Evolutionary conservation across 2,113 vertebrate species (phyloP).

Genomic region (Octodon degus): DNA sequence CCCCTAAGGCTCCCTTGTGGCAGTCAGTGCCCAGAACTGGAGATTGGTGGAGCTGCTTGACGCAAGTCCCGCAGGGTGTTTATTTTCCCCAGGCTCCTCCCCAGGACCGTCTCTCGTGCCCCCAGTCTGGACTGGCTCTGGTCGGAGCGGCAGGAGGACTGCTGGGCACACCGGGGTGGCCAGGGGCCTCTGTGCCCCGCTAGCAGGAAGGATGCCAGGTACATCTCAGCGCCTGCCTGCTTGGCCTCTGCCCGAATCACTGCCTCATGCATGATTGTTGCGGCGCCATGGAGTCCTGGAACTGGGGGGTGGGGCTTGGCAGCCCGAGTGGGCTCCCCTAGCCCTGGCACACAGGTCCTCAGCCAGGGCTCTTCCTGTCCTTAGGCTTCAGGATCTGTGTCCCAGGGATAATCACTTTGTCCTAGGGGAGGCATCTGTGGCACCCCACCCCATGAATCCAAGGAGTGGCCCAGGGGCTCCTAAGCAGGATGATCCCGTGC

Average conservation of each 20-base stretch:
- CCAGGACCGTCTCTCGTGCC: conserved; percentile 75
- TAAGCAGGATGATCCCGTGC: not conserved
- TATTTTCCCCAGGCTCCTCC: conserved; percentile 79
- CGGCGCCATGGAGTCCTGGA: not conserved
- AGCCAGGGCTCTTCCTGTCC: not conserved
- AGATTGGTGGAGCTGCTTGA: not conserved
- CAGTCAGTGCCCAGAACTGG: not conserved
- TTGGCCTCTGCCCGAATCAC: conserved; percentile 59
- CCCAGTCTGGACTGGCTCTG: conserved; percentile 75
- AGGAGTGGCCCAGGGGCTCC: not conserved
- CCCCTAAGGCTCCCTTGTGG: not conserved
- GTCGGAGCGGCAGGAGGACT: conserved; percentile 74
- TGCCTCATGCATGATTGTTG: conserved; percentile 58
- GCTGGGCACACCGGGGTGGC: conserved; percentile 70
- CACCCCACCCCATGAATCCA: not conserved
- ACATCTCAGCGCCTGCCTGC: conserved; percentile 70
- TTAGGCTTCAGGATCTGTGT: not conserved
- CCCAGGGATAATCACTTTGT: not conserved
- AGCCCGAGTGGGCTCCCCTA: not conserved
- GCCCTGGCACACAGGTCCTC: not conserved
- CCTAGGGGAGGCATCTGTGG: not conserved
- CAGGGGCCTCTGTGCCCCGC: conserved; percentile 59
- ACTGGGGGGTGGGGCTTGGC: not conserved
- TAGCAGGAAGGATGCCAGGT: conserved; percentile 78
- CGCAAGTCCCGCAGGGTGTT: conserved; percentile 70